These are phyloP conservation scores for Diadromus collaris DNA, from an alignment of 2,888 invertebrate genomes.

Conservation along the genomic window DNA sequence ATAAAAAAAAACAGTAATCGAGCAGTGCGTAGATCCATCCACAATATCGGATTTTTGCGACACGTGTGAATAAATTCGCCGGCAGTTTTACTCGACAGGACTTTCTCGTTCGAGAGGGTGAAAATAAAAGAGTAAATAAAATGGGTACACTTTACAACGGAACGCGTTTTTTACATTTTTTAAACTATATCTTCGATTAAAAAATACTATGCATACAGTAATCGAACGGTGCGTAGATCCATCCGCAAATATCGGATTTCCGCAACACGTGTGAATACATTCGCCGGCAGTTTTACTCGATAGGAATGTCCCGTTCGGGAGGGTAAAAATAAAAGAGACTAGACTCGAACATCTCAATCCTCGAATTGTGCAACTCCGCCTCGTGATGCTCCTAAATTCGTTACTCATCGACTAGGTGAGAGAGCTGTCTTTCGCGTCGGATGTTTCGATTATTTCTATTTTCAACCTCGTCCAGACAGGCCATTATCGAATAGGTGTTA, in stretches of 20 bases:
- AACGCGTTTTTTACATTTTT: background rate
- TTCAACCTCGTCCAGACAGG: constrained; percentile 1
- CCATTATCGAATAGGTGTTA: constrained; percentile 4
- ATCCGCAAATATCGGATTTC: background rate
- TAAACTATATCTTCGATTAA: background rate
- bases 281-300: background rate
- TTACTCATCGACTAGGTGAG: background rate
- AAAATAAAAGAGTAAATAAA: background rate
- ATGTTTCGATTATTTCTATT: constrained; percentile 15
- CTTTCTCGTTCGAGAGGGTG: background rate
- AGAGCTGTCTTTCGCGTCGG: constrained; percentile 1
- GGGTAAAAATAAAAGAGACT: background rate
- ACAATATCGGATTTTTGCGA: background rate
- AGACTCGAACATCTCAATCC: background rate
- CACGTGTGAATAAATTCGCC: background rate
- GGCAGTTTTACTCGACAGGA: background rate
- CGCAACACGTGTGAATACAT: background rate
- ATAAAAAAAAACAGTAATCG: background rate
- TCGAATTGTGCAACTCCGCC: background rate
- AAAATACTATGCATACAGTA: background rate
- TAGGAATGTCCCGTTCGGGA: background rate
- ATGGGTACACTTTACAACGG: background rate
- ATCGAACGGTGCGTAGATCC: too few relatives aligned
- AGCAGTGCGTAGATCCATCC: background rate
- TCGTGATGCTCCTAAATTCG: constrained; percentile 11